A percentile compares a stretch with the other conserved stretches of the same genome.
These are phyloP conservation scores for Neoaliturus tenellus DNA, from an alignment of 2,888 invertebrate genomes.

Conservation along the genomic window DNA sequence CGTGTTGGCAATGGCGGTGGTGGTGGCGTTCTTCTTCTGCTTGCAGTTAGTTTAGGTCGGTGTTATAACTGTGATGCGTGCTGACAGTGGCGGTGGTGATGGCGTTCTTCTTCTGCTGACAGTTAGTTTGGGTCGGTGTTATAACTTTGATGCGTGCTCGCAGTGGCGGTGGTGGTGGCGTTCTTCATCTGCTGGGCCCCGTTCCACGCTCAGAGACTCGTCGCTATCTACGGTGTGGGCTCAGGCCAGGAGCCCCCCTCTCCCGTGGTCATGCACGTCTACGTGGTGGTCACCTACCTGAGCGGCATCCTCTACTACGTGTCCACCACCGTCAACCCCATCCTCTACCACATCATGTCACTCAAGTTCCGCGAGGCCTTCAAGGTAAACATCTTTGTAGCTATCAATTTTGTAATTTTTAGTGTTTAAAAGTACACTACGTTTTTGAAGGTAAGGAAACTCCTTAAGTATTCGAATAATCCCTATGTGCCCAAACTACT, in stretches of 20 bases:
- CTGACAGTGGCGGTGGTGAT: too few species aligned
- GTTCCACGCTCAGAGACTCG: slow-evolving; percentile 93
- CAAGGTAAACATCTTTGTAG: slow-evolving; percentile 88
- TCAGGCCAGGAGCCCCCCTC: slow-evolving; percentile 70
- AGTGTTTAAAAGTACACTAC: too few species aligned
- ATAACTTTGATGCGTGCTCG: too few species aligned
- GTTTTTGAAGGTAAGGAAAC: too few species aligned
- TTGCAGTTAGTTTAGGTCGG: too few species aligned
- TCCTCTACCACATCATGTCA: slow-evolving; percentile 96
- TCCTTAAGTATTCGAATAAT: too few species aligned
- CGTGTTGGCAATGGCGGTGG: too few species aligned
- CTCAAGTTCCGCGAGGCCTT: slow-evolving; percentile 96
- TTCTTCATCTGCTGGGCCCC: slow-evolving; percentile 95
- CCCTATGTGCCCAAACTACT: too few species aligned
- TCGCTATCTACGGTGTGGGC: slow-evolving; percentile 83
- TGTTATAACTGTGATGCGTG: too few species aligned
- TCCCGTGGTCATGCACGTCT: slow-evolving; percentile 75
- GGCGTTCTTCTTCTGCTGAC: too few species aligned
- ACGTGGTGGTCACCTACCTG: slow-evolving; percentile 84
- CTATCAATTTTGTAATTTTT: too few species aligned
- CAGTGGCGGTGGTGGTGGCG: slow-evolving; percentile 93
- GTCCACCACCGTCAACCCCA: slow-evolving; percentile 95
- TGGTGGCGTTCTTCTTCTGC: slow-evolving; percentile 8
- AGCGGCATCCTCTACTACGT: slow-evolving; percentile 95
- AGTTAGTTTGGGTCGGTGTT: too few species aligned